These are phyloP conservation scores for Amiota communis DNA, from an alignment of 2,888 invertebrate species.

Conservation along the genomic window DNA sequence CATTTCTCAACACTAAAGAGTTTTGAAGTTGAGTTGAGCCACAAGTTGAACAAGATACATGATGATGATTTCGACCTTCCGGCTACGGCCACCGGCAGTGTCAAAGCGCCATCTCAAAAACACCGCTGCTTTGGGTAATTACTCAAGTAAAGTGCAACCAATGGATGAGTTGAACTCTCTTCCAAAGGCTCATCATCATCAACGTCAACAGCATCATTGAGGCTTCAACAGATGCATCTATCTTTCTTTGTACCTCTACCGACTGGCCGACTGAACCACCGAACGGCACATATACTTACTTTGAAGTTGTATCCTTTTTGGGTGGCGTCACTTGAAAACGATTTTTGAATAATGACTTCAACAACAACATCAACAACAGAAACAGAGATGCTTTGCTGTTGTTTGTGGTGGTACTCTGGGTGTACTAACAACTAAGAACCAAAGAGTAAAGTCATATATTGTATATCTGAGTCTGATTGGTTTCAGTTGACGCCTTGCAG, in stretches of 20 bases:
- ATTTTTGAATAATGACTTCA: slow-evolving; percentile 27
- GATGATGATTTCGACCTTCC: slow-evolving; percentile 29
- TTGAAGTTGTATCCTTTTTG: slow-evolving; percentile 44
- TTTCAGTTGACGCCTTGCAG: slow-evolving; percentile 53
- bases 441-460: too few species aligned
- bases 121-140: slow-evolving; percentile 45
- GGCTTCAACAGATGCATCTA: too few species aligned
- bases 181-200: slow-evolving; percentile 3
- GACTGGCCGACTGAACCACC: too few species aligned
- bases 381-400: not conserved
- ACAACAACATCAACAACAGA: not conserved
- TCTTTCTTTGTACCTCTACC: too few species aligned
- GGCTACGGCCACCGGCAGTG: slow-evolving; percentile 8
- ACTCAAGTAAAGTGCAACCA: slow-evolving; percentile 58
- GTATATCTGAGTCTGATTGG: not conserved
- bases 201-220: slow-evolving; percentile 50
- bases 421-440: too few species aligned
- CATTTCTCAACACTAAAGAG: not conserved
- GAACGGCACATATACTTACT: slow-evolving; percentile 30
- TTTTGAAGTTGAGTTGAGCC: not conserved
- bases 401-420: too few species aligned
- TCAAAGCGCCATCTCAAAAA: slow-evolving; percentile 19
- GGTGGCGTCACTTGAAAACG: slow-evolving; percentile 18
- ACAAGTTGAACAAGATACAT: slow-evolving; percentile 33
- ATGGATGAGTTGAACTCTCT: too few species aligned